phyloP scores from a whole-genome alignment of 1,140 invertebrate species.

The Pectinophora gossypiella region DNA sequence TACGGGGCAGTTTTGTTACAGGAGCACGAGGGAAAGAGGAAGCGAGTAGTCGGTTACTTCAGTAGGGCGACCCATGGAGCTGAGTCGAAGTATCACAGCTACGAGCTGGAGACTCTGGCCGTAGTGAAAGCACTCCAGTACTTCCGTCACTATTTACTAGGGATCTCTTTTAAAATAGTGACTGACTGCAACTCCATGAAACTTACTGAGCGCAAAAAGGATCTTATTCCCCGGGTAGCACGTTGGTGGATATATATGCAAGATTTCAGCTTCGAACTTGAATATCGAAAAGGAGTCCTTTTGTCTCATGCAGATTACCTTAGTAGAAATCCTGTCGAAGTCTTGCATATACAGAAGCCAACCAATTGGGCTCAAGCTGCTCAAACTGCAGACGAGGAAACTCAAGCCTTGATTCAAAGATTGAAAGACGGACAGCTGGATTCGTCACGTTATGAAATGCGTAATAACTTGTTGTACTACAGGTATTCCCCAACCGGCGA shows the following conservation, averaged over 20 bases:
- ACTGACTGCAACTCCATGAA: conserved; percentile 50
- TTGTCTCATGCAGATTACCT: conserved; percentile 35
- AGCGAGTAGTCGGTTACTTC: conserved; percentile 35
- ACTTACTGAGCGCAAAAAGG: conserved; percentile 29
- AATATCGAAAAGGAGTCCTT: conserved; percentile 32
- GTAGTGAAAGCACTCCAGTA: conserved; percentile 30
- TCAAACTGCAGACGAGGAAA: conserved; percentile 3
- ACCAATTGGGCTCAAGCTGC: conserved; percentile 5
- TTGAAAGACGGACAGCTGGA: background rate
- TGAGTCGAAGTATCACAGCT: conserved; percentile 33
- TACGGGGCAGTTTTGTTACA: conserved; percentile 30
- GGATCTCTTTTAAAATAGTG: conserved; percentile 43
- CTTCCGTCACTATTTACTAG: conserved; percentile 40
- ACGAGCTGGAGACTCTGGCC: conserved; percentile 37
- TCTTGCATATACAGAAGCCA: background rate
- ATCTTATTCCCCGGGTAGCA: conserved; percentile 24
- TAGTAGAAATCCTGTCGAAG: conserved; percentile 22
- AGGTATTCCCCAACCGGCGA: background rate
- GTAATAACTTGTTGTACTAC: conserved; percentile 9
- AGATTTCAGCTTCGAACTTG: conserved; percentile 35
- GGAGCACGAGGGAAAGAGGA: conserved; percentile 10
- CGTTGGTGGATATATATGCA: conserved; percentile 39
- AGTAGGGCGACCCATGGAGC: conserved; percentile 21
- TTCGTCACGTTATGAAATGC: background rate
- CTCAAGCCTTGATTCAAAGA: background rate